Evolutionary conservation across 1,140 invertebrate species (phyloP), one percentile per base, ranked within the genome.

Genomic region (Drosophila mayri): DNA sequence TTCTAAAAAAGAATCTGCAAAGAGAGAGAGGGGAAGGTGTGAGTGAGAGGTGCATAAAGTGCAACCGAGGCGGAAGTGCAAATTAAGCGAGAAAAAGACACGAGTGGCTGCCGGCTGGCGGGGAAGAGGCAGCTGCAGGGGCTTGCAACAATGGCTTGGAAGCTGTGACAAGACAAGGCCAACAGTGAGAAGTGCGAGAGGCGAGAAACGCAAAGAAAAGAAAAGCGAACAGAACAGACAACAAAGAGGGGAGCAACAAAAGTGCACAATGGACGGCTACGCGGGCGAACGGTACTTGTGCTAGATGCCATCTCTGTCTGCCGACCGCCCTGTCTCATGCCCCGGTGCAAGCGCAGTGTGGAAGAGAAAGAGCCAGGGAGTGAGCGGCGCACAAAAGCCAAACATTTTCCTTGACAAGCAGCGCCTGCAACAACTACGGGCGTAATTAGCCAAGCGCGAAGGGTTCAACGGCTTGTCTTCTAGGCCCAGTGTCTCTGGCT

Each of bases 401-500:
- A 81, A 68, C 65, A 68, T 66, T 68, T 67, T 68, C 61, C 62
- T 68, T 66, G n/a, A n/a, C n/a, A n/a, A n/a, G n/a, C n/a, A n/a
- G n/a, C n/a, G n/a, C n/a, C n/a, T n/a, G 37, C 52, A 55, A 55
- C 52, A 62, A 64, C 62, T 37, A 37, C 61, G 47, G 30, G 32
- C 68, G 66, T 82, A 86, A 87, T 86, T 82, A 87, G 54, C 82
- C 82, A 87, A 87, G 83, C 82, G 84, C 70, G 58, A 86, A 86
- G 66, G 63, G 84, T 83, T 86, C 79, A 87, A 76, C 79, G 76
- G 50, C 64, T 63, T 72, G 64, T 72, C 79, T 74, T 79, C 67
- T 55, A 7, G 50, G 25, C 25, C 46, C 22, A 20, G 30, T 52
- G 50, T 52, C 50, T 52, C 50, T 37, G 32, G 30, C 49, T 35